These are phyloP conservation scores for Apis florea DNA, from an alignment of 1,140 invertebrate species.

Conservation along the genomic window DNA sequence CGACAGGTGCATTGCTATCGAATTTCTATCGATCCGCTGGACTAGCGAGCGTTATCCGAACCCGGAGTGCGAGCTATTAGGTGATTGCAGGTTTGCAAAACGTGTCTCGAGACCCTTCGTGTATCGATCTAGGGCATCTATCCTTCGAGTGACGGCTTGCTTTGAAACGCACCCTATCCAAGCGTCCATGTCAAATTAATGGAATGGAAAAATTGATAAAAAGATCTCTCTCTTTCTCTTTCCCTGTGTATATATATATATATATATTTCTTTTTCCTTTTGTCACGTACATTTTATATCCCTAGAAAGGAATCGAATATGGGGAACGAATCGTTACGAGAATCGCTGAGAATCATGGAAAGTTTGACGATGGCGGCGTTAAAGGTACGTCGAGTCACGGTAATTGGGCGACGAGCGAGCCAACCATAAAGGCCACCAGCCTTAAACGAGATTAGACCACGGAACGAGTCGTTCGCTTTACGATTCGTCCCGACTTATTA, in stretches of 20 bases:
- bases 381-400: background rate
- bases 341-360: background rate
- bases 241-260: no score
- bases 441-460: constrained; percentile 53
- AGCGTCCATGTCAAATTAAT: no score
- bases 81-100: constrained; percentile 57
- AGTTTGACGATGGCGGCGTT: constrained; percentile 26
- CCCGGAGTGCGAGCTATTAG: constrained; percentile 37
- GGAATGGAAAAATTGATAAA: constrained; percentile 8
- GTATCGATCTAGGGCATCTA: background rate
- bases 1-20: constrained; percentile 31
- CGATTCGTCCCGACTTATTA: constrained; percentile 30
- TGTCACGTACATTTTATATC: no score
- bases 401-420: constrained; percentile 34
- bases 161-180: background rate
- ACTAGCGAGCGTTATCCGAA: constrained; percentile 1
- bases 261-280: no score
- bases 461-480: constrained; percentile 8
- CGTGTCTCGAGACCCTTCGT: background rate
- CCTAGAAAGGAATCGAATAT: background rate
- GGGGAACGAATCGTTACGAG: background rate
- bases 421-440: constrained; percentile 39
- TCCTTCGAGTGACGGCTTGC: background rate
- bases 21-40: constrained; percentile 35
- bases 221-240: background rate